A percentile compares a stretch with the other conserved stretches of the same genome.
These are phyloP conservation scores for Neogale vison DNA, from an alignment of 2,113 vertebrate genomes.

Conservation along the genomic window DNA sequence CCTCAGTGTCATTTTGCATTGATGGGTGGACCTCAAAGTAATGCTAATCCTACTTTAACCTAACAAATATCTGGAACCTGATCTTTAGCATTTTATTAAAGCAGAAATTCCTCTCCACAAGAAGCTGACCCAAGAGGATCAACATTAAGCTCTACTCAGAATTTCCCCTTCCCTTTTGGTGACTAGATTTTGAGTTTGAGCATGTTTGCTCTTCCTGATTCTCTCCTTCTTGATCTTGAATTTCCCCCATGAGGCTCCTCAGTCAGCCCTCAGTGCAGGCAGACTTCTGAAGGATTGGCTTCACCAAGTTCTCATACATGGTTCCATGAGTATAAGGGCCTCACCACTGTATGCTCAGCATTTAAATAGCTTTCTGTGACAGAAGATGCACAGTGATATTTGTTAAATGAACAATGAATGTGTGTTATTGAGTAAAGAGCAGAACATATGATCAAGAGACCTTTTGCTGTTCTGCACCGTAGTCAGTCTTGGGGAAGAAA, in stretches of 20 bases:
- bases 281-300: not conserved
- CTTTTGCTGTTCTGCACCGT: not conserved
- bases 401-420: not conserved
- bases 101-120: not conserved
- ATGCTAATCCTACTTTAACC: not conserved
- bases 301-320: not conserved
- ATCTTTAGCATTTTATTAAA: not conserved
- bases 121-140: not conserved
- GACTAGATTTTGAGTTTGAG: not conserved
- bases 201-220: not conserved
- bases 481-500: not conserved
- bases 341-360: not conserved
- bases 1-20: not conserved
- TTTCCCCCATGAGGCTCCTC: not conserved
- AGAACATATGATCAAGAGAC: not conserved
- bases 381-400: too few species aligned
- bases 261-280: not conserved
- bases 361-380: not conserved
- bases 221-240: not conserved
- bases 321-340: not conserved
- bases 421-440: not conserved
- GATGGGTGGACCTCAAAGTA: not conserved
- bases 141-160: not conserved
- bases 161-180: not conserved
- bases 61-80: not conserved